Conservation (phyloP, 2,888 invertebrate genomes). For the Nineta flava region DNA sequence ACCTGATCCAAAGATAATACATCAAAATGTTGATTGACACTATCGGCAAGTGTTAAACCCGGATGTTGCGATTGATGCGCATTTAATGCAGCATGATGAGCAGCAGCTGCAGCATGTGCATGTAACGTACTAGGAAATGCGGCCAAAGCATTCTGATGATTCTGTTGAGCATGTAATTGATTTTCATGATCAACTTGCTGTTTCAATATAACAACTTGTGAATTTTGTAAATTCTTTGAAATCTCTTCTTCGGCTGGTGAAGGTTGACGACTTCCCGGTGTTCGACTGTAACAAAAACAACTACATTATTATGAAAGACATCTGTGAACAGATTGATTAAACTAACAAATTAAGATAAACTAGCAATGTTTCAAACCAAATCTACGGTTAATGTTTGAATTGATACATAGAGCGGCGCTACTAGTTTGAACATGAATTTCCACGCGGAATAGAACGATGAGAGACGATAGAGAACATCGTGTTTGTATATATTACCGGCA, state of each 20-base stretch:
- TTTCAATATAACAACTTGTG: slow-evolving; percentile 35
- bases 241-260: slow-evolving; percentile 79
- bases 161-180: slow-evolving; percentile 31
- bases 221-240: slow-evolving; percentile 35
- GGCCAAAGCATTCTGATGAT: slow-evolving; percentile 33
- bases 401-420: no score
- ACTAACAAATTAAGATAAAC: background rate
- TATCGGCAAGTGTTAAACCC: slow-evolving; percentile 30
- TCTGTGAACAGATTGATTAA: background rate
- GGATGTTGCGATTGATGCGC: slow-evolving; percentile 29
- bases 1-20: slow-evolving; percentile 7
- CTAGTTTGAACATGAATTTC: no score
- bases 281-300: slow-evolving; percentile 44
- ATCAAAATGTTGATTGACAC: slow-evolving; percentile 29
- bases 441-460: no score
- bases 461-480: no score
- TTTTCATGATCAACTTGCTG: slow-evolving; percentile 25
- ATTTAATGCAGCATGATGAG: slow-evolving; percentile 29
- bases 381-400: no score
- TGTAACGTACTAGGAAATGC: slow-evolving; percentile 20
- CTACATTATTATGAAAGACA: background rate
- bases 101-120: slow-evolving; percentile 16
- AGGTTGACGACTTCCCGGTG: slow-evolving; percentile 80
- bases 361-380: no score
- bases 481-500: no score